Evolutionary conservation across 1,140 invertebrate genomes (phyloP).

Genomic region (Apis cerana): DNA sequence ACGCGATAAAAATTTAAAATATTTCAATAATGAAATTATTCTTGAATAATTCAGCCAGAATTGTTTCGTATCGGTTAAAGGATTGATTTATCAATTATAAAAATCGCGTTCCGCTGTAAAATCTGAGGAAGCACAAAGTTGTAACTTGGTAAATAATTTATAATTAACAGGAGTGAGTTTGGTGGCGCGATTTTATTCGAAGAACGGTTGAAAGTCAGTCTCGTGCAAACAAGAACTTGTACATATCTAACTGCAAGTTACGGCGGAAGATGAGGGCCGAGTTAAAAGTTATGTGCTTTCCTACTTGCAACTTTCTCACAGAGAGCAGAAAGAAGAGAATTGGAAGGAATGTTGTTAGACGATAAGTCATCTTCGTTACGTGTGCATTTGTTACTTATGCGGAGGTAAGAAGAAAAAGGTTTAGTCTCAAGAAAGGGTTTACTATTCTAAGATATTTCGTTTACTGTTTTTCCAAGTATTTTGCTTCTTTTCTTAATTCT

Average conservation of each 20-base stretch:
- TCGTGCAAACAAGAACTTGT: constrained; percentile 41
- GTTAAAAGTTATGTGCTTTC: constrained; percentile 49
- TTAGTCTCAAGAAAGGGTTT: neutral
- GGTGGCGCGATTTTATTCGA: constrained; percentile 27
- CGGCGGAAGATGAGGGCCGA: neutral
- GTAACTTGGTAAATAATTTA: neutral
- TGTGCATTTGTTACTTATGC: constrained; percentile 18
- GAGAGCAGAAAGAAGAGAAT: neutral
- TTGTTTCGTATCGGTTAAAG: neutral
- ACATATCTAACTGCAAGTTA: constrained; percentile 34
- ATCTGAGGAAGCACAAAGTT: no score
- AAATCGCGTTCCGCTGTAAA: neutral
- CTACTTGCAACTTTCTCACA: constrained; percentile 18
- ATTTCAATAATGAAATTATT: neutral
- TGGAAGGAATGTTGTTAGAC: constrained; percentile 15
- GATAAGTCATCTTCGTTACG: constrained; percentile 38
- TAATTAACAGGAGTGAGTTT: constrained; percentile 8
- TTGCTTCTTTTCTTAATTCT: no score
- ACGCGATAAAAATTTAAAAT: no score
- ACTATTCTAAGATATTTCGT: neutral
- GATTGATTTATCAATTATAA: neutral
- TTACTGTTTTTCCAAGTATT: no score
- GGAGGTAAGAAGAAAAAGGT: neutral
- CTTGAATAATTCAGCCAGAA: neutral
- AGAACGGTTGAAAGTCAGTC: constrained; percentile 42